Evolutionary conservation across 2,888 invertebrate genomes (phyloP), one percentile per base, ranked within the genome.

Genomic region (Clistopyga incitator): DNA sequence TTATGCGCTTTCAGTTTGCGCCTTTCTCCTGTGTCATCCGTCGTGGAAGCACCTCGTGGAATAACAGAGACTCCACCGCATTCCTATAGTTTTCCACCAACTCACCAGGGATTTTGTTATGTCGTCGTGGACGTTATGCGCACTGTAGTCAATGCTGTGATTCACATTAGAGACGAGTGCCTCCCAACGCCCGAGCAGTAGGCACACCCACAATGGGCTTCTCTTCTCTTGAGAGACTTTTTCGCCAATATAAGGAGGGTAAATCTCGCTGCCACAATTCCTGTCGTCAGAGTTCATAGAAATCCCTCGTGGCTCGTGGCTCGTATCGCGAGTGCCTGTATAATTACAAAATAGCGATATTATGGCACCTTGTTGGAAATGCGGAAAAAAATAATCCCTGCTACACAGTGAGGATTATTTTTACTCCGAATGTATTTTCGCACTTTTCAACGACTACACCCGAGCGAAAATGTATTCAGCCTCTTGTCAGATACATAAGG

Each of bases 161-260:
- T 82, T 82, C 64, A 71, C 82, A 82, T 82, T 78, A 79, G 78
- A 79, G 79, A 78, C 81, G 81, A 72, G 81, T 78, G 70, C 74
- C 78, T 78, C 61, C 59, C 59, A 64, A 76, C 71, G 65, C 71
- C 59, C 74, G 68, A n/a, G 59, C 23, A 50, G 20, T 70, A 75
- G 59, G 76, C 65, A 71, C 42, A 59, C 23, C 70, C 34, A 72
- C 56, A 67, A 83, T 72, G 79, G 47, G 34, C 18, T 54, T 42
- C 38, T 65, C 20, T n/a, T 72, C 74, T 75, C 78, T 56, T 42
- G 64, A 71, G 67, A 54, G 61, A 29, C 75, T 75, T 74, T 78
- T 70, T 82, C 70, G 74, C 50, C 56, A 65, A 71, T 75, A 65
- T 70, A 76, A 82, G 78, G 72, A 76, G 54, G 45, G 74, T 54